phyloP scores from a whole-genome alignment of 2,888 invertebrate genomes.

The Suillia variegata region DNA sequence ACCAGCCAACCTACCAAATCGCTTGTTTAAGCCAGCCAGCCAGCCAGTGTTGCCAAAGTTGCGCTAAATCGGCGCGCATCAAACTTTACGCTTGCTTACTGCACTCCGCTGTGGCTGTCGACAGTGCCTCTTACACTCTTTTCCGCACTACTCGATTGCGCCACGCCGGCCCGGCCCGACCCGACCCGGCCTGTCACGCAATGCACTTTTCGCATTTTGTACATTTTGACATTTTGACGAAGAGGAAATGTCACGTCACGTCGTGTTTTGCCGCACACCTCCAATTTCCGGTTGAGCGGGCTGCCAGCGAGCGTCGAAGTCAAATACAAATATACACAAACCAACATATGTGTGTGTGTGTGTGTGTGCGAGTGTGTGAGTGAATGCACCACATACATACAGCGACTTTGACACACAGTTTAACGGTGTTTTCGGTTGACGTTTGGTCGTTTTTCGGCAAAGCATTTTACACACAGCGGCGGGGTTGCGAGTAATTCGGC shows the following conservation, averaged over 20 bases:
- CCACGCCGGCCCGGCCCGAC: too few relatives aligned
- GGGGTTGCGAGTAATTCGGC: too few relatives aligned
- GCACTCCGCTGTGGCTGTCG: background rate
- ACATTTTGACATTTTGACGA: slow-evolving; percentile 60
- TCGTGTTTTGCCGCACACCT: slow-evolving; percentile 63
- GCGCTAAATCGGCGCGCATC: background rate
- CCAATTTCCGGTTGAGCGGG: slow-evolving; percentile 58
- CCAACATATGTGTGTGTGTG: slow-evolving; percentile 2
- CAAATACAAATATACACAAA: slow-evolving; percentile 8
- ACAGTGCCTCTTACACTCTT: background rate
- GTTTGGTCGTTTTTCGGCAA: background rate
- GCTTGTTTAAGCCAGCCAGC: background rate
- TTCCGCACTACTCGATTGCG: background rate
- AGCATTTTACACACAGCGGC: too few relatives aligned
- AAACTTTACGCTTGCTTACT: background rate
- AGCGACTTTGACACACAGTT: background rate
- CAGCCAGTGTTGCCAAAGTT: background rate
- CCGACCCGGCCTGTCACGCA: background rate
- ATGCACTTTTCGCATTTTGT: slow-evolving; percentile 32
- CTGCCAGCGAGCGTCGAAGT: slow-evolving; percentile 27
- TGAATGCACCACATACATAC: slow-evolving; percentile 4
- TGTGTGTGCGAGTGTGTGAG: too few relatives aligned
- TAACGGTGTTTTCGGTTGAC: slow-evolving; percentile 7
- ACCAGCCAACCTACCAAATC: background rate
- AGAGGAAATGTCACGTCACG: slow-evolving; percentile 62